phyloP scores from a whole-genome alignment of 2,797 vertebrate genomes.

The Lacerta agilis region DNA sequence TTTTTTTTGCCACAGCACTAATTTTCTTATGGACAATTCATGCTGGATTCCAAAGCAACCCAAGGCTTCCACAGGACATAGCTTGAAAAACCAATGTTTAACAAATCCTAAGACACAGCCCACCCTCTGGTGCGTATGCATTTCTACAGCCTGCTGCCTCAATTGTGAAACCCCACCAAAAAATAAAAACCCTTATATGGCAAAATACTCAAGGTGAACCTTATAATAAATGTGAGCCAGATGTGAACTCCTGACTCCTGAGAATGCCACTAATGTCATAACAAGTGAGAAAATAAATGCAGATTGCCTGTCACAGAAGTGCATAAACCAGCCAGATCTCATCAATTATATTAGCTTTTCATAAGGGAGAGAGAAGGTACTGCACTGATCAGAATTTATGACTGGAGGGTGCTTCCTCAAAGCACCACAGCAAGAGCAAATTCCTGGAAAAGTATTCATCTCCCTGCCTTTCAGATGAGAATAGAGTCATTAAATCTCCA shows the following conservation, averaged over 20 bases:
- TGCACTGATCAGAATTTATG: rapidly evolving
- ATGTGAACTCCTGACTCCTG: neutral
- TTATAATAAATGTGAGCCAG: neutral
- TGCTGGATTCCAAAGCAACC: neutral
- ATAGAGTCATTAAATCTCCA: rapidly evolving
- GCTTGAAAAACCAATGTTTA: neutral
- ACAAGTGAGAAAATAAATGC: neutral
- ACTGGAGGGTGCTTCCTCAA: neutral
- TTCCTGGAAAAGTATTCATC: rapidly evolving
- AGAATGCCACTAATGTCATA: rapidly evolving
- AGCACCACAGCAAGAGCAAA: rapidly evolving
- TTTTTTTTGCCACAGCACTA: neutral
- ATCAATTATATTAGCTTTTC: neutral
- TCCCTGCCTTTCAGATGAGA: neutral
- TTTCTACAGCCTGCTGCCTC: neutral
- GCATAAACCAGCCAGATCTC: neutral
- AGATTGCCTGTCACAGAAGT: neutral
- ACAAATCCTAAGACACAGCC: neutral
- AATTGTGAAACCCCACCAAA: neutral
- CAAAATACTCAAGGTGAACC: neutral
- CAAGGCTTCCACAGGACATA: neutral
- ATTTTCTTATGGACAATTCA: neutral
- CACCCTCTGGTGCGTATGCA: neutral
- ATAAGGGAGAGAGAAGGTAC: rapidly evolving
- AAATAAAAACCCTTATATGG: neutral